Conservation (phyloP, 1,140 invertebrate species). For the Diabrotica undecimpunctata region DNA sequence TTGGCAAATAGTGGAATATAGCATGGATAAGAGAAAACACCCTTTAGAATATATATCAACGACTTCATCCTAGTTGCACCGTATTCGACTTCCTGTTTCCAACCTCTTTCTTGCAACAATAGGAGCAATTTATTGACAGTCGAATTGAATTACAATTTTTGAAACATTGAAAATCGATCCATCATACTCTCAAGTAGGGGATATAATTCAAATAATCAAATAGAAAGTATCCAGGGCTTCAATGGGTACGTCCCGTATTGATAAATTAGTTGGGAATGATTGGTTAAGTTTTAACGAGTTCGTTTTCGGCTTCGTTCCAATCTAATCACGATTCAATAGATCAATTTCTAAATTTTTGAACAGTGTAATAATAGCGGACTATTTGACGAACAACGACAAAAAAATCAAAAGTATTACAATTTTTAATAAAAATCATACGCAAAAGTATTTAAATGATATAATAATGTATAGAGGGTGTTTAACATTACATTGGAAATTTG, state of each 20-base stretch:
- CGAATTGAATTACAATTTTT: constrained; percentile 18
- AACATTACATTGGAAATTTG: too few relatives aligned
- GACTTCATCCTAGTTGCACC: background rate
- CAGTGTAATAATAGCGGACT: too few relatives aligned
- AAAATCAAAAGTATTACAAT: too few relatives aligned
- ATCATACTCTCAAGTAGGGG: constrained; percentile 17
- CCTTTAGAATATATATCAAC: background rate
- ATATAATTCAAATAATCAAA: constrained; percentile 17
- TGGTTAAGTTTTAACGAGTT: constrained; percentile 23
- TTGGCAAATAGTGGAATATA: too few relatives aligned
- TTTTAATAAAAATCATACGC: too few relatives aligned
- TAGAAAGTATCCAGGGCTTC: constrained; percentile 12
- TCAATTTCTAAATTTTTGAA: too few relatives aligned
- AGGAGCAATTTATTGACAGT: constrained; percentile 10
- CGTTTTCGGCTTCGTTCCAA: background rate
- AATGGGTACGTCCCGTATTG: constrained; percentile 18
- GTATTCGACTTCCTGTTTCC: constrained; percentile 6
- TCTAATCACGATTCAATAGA: too few relatives aligned
- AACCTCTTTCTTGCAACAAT: constrained; percentile 20
- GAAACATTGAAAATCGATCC: constrained; percentile 23
- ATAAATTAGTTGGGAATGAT: constrained; percentile 20
- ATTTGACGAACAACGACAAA: too few relatives aligned
- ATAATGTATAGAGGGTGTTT: too few relatives aligned
- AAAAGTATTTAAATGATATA: too few relatives aligned
- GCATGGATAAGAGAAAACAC: background rate